Conservation (phyloP, 2,888 invertebrate genomes). For the Mesoligia furuncula region DNA sequence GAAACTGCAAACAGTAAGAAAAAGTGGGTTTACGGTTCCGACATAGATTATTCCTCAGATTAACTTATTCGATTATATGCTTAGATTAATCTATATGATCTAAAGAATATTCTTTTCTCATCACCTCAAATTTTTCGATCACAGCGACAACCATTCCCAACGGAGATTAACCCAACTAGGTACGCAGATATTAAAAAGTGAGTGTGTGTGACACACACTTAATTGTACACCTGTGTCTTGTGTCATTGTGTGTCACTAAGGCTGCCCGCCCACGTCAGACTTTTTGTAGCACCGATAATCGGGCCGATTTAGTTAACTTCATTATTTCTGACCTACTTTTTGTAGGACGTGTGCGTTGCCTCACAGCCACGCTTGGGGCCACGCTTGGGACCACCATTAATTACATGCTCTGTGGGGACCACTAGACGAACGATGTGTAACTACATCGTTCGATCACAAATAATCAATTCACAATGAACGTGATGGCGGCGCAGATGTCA, state of each 20-base stretch:
- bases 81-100: neutral
- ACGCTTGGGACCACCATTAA: too few relatives aligned
- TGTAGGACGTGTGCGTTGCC: too few relatives aligned
- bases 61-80: neutral
- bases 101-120: neutral
- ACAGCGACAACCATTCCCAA: neutral
- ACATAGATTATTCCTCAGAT: neutral
- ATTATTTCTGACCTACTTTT: too few relatives aligned
- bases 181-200: neutral
- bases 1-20: constrained; percentile 28
- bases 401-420: too few relatives aligned
- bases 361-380: neutral
- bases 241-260: neutral
- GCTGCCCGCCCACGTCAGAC: too few relatives aligned
- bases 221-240: neutral
- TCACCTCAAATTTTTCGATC: neutral
- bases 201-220: neutral
- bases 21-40: neutral
- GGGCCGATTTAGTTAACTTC: too few relatives aligned
- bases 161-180: neutral
- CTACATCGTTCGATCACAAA: neutral
- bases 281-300: too few relatives aligned
- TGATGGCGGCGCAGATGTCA: neutral
- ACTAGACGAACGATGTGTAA: neutral
- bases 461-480: neutral